These are phyloP conservation scores for Formica selysi DNA, from an alignment of 1,140 invertebrate genomes.

Conservation along the genomic window DNA sequence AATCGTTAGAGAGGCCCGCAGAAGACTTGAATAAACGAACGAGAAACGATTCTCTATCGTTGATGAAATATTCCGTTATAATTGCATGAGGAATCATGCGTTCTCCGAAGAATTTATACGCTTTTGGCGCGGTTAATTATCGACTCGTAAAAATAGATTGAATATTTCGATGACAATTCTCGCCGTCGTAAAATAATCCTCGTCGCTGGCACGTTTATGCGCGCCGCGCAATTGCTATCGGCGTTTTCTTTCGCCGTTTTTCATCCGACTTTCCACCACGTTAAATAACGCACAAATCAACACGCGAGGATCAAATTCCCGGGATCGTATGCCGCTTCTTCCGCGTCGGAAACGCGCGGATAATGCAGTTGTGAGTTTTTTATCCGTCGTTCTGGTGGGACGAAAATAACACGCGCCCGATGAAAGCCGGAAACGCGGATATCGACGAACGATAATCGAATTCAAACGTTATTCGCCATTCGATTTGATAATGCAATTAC, in stretches of 20 bases:
- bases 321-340: background rate
- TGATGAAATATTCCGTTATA: conserved; percentile 9
- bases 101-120: background rate
- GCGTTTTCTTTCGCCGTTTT: background rate
- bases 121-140: background rate
- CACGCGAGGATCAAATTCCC: background rate
- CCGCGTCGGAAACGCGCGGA: background rate
- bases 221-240: background rate
- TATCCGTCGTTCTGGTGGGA: background rate
- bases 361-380: conserved; percentile 2
- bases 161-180: background rate
- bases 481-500: background rate
- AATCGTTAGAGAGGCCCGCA: background rate
- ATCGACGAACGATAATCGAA: conserved; percentile 55
- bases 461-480: conserved; percentile 39
- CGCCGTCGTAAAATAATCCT: background rate
- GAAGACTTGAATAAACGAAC: background rate
- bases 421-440: conserved; percentile 64
- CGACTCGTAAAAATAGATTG: background rate
- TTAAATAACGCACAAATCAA: conserved; percentile 18
- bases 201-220: background rate
- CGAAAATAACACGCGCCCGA: conserved; percentile 45
- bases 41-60: background rate
- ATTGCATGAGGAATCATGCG: background rate
- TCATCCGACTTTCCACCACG: background rate